A percentile compares a stretch with the other conserved stretches of the same genome.
phyloP scores from a whole-genome alignment of 2,797 vertebrate genomes.

The Micropoecilia bifurca region DNA sequence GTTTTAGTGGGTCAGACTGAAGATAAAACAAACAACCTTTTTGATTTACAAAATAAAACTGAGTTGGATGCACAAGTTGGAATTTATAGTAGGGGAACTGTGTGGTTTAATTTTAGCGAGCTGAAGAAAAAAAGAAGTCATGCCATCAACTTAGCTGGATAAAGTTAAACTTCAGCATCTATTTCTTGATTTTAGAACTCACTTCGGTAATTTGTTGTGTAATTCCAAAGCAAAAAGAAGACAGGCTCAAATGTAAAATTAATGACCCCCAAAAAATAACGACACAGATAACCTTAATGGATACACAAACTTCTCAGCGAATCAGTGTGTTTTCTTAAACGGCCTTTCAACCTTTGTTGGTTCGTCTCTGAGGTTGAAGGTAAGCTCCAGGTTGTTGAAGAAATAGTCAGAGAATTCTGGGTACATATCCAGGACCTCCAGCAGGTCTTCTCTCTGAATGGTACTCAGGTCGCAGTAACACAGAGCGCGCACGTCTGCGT shows the following conservation, averaged over 20 bases:
- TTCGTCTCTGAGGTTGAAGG: conserved; percentile 96
- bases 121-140: not conserved
- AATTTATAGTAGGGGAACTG: not conserved
- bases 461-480: conserved; percentile 99
- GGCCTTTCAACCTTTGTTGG: conserved; percentile 82
- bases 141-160: not conserved
- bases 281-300: not conserved
- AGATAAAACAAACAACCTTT: not conserved
- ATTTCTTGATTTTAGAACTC: too few relatives aligned
- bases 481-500: conserved; percentile 95
- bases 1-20: not conserved
- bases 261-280: not conserved
- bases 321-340: not conserved
- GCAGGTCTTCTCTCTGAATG: conserved; percentile 94
- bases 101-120: not conserved
- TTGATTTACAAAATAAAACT: not conserved
- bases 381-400: conserved; percentile 95
- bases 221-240: too few relatives aligned
- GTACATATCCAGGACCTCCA: conserved; percentile 99
- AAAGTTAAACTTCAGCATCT: not conserved
- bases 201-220: too few relatives aligned
- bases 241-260: not conserved
- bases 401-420: conserved; percentile 98
- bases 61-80: not conserved
- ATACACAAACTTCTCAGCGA: not conserved